A percentile compares a stretch with the other conserved stretches of the same genome.
These are phyloP conservation scores for Platanista minor DNA, from an alignment of 2,113 vertebrate genomes.

Conservation along the genomic window DNA sequence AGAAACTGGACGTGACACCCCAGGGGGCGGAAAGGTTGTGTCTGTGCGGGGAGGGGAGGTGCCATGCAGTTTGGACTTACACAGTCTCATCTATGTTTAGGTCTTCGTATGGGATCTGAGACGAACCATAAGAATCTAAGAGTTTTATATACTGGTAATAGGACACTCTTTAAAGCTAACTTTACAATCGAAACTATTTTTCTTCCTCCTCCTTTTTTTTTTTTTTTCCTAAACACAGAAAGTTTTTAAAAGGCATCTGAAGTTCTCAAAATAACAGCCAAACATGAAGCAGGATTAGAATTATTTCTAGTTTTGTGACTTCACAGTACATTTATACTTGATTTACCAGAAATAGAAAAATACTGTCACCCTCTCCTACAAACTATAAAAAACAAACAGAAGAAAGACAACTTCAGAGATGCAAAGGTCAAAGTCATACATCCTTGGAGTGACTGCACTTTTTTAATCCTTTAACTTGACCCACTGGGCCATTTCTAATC, in stretches of 20 bases:
- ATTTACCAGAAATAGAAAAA: neutral
- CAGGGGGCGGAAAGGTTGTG: rapidly evolving
- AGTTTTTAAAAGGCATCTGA: slow-evolving; percentile 22
- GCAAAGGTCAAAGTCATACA: neutral
- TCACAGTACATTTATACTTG: neutral
- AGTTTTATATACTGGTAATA: neutral
- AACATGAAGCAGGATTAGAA: neutral
- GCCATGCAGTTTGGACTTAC: neutral
- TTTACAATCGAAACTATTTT: neutral
- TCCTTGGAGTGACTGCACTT: neutral
- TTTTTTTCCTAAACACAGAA: neutral
- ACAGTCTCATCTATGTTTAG: neutral
- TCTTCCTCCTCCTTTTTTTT: neutral
- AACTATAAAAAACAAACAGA: neutral
- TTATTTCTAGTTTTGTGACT: neutral
- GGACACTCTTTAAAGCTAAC: neutral
- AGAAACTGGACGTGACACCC: rapidly evolving
- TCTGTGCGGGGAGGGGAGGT: neutral
- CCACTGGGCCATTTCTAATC: neutral
- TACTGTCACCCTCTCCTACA: neutral
- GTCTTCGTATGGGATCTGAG: neutral
- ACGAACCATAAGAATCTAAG: neutral
- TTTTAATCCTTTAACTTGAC: neutral
- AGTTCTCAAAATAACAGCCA: slow-evolving; percentile 21
- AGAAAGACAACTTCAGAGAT: neutral